A percentile compares a stretch with the other conserved stretches of the same genome.
Conservation (phyloP, 1,140 invertebrate genomes). For the Lutraria rhynchaena region DNA sequence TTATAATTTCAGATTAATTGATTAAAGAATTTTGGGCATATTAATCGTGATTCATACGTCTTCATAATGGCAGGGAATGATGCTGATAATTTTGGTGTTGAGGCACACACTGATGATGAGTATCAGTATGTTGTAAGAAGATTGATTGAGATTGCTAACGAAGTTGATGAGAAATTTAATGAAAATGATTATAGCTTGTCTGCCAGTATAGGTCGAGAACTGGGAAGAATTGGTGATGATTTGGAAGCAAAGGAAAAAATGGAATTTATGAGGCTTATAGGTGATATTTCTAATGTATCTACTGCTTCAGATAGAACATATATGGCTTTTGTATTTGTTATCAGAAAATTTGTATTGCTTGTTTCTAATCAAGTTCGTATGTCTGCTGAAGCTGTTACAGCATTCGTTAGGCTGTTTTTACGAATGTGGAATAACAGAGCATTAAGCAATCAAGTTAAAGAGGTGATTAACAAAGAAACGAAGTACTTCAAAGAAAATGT, state of each 20-base stretch:
- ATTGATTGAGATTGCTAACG: not conserved
- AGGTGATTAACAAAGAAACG: constrained; percentile 1
- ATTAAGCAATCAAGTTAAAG: not conserved
- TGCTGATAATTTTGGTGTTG: too few relatives aligned
- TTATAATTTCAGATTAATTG: too few relatives aligned
- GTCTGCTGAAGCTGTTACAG: not conserved
- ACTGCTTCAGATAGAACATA: not conserved
- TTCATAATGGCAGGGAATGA: too few relatives aligned
- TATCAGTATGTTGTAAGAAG: too few relatives aligned
- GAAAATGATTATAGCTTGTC: not conserved
- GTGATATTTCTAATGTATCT: not conserved
- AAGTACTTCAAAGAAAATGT: too few relatives aligned
- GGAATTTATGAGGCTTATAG: not conserved
- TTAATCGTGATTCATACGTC: too few relatives aligned
- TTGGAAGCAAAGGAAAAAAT: not conserved
- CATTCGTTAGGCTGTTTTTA: constrained; percentile 12
- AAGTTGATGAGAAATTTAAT: not conserved
- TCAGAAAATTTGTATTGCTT: constrained; percentile 1
- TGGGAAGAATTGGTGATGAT: not conserved
- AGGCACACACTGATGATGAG: too few relatives aligned
- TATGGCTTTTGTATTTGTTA: not conserved
- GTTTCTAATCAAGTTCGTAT: not conserved
- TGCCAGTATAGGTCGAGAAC: too few relatives aligned
- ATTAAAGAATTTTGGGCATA: too few relatives aligned
- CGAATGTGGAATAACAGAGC: constrained; percentile 15